These are phyloP conservation scores for Mimumesa dahlbomi DNA, from an alignment of 2,888 invertebrate genomes.

Conservation along the genomic window DNA sequence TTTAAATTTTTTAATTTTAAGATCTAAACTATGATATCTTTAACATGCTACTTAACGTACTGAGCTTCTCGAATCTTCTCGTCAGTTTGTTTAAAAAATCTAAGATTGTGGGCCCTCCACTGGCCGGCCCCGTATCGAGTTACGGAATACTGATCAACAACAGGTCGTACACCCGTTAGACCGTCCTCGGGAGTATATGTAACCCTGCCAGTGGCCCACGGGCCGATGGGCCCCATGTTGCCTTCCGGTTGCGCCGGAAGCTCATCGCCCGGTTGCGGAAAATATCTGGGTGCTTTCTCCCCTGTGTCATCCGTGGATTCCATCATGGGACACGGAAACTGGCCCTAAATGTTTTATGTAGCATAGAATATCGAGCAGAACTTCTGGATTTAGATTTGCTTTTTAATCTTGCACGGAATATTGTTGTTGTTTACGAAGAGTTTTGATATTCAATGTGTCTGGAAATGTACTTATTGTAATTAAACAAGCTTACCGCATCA, in stretches of 20 bases:
- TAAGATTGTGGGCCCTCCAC: constrained; percentile 82
- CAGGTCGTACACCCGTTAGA: constrained; percentile 88
- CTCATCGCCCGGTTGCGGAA: constrained; percentile 83
- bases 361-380: neutral
- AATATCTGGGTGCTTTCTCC: constrained; percentile 81
- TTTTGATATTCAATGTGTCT: too few species aligned
- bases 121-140: constrained; percentile 87
- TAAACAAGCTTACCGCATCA: constrained; percentile 27
- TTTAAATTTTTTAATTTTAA: too few species aligned
- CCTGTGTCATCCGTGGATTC: neutral
- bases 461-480: too few species aligned
- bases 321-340: constrained; percentile 27
- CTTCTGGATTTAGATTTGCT: neutral
- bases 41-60: constrained; percentile 40
- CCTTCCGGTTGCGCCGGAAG: constrained; percentile 74
- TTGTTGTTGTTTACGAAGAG: too few species aligned
- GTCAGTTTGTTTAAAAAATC: constrained; percentile 81
- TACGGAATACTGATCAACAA: constrained; percentile 88
- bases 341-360: neutral
- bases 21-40: too few species aligned
- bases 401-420: too few species aligned
- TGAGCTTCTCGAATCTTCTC: constrained; percentile 81
- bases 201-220: constrained; percentile 87
- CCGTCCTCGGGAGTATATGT: constrained; percentile 87
- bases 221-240: constrained; percentile 82